phyloP scores from a whole-genome alignment of 30 jellyfish, hydroid and myxozoan genomes.

The Phacellophora camtschatica region DNA sequence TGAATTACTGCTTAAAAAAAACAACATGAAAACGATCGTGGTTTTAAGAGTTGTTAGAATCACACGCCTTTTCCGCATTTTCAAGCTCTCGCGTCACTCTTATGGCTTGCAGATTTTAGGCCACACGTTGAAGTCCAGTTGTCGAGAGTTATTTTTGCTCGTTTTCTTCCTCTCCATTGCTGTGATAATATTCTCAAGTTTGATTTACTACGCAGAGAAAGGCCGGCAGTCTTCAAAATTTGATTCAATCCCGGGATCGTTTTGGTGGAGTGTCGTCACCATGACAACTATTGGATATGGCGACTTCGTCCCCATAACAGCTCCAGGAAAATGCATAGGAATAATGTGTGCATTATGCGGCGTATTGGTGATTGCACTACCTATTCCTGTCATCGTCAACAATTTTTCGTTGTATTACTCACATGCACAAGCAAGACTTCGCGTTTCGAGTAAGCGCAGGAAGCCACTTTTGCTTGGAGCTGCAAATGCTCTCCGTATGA shows the following conservation, averaged over 20 bases:
- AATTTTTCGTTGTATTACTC: conserved; percentile 86
- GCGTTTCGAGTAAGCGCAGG: conserved; percentile 67
- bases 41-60: conserved; percentile 82
- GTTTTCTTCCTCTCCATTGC: conserved; percentile 86
- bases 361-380: conserved; percentile 83
- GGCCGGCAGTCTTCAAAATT: conserved; percentile 63
- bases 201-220: conserved; percentile 84
- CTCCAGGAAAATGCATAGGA: conserved; percentile 88
- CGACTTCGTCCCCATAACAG: conserved; percentile 82
- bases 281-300: conserved; percentile 97
- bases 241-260: conserved; percentile 87
- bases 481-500: conserved; percentile 74
- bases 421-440: conserved; percentile 83
- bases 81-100: conserved; percentile 88
- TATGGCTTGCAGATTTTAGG: conserved; percentile 90
- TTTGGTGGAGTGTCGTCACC: conserved; percentile 97
- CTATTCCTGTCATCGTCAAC: conserved; percentile 88
- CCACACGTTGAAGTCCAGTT: conserved; percentile 86
- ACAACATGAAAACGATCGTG: conserved; percentile 79
- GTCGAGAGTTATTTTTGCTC: conserved; percentile 82
- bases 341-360: conserved; percentile 95
- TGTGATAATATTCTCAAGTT: conserved; percentile 86
- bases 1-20: conserved; percentile 50
- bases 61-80: conserved; percentile 82
- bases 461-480: conserved; percentile 64